Base-by-base conservation (phyloP, 2,797 vertebrate species). In the Petrocephalus schoutedeni region DNA sequence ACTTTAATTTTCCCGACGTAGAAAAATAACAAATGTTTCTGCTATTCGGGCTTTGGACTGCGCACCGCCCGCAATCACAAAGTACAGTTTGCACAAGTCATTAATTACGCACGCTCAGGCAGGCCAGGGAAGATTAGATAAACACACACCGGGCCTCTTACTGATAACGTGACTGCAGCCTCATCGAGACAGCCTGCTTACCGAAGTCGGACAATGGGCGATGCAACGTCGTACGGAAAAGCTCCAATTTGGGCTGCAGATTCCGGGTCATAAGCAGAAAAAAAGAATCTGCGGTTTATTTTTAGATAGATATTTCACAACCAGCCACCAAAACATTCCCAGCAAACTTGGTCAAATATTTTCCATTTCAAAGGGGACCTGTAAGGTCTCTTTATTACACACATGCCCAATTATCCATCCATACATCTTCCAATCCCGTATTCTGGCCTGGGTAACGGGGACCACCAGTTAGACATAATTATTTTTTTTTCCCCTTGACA, bases 271-370 rank as follows among this genome's bases (percentile, higher is more conserved):
- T 80, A 49, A 49, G 4, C 6, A 80, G 41, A 49, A 45, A 80
- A 74, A 77, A 77, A 45, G 0, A 28, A n/a, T 19, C 36, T 41
- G 74, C n/a, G 41, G 6, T 49, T 16, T 80, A 80, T 80, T 49
- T 80, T 80, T 80, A 80, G 74, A 19, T 19, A 6, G 74, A 80
- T 80, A 49, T 49, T 80, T 80, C 74, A 80, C 19, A 80, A 80
- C 45, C 41, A 49, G 41, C 16, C 41, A 80, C 41, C 41, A 49
- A 77, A 80, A 80, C 14, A 80, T 41, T 36, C 32, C 28, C 64
- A n/a, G 41, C 2, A 80, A 80, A 80, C 74, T 80, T 16, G 0
- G 71, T 77, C 7, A 8, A 80, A 4, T 49, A 7, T 49, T 49
- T 28, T 71, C 28, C 32, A 12, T 71, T 71, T 36, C 4, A 4